Base-by-base conservation (phyloP, 1,140 invertebrate genomes). In the Lanistes nyassanus region DNA sequence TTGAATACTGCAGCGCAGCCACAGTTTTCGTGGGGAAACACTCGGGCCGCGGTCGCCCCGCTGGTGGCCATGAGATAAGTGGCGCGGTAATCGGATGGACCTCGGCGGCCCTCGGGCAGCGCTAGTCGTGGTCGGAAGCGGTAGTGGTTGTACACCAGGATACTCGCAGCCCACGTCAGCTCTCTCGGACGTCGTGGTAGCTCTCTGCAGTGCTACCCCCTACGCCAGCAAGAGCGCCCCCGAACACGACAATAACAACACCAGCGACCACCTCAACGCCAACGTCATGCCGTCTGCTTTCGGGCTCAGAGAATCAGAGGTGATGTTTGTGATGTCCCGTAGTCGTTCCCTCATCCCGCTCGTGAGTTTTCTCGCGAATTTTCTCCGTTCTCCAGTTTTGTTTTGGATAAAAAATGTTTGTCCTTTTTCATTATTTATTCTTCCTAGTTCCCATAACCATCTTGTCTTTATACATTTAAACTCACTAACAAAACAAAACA, bases 281-380 rank as follows among this genome's bases (percentile, higher is more conserved):
- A 60, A 58, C 56, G 21, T 16, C 23, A 74, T 74, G 73, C 73
- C 73, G 7, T 64, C 73, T 23, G 73, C 73, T 9, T 74, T 65
- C 47, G 73, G 73, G 16, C 58, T 74, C n/a, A n/a, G 31, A 19
- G 66, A 75, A n/a, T 58, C 64, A 56, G 66, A 75, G 65, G 66
- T 67, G 74, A 16, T 60, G 42, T 47, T 47, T 47, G 2, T 47
- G 5, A 47, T 47, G 29, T 53, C 23, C 51, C 23, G 51, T 60
- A 26, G n/a, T 23, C 3, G 23, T 2, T 60, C 56, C n/a, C 9
- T 53, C 51, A 23, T 53, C 51, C 23, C 13, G 13, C 51, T 53
- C 23, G 13, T 23, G 23, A 53, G 51, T 53, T 53, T 53, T 53
- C 13, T 53, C 23, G 13, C 51, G 23, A 53, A 13, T 13, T 53